A percentile compares a stretch with the other conserved stretches of the same genome.
phyloP scores from a whole-genome alignment of 2,113 vertebrate genomes.

The Barnardius zonarius region DNA sequence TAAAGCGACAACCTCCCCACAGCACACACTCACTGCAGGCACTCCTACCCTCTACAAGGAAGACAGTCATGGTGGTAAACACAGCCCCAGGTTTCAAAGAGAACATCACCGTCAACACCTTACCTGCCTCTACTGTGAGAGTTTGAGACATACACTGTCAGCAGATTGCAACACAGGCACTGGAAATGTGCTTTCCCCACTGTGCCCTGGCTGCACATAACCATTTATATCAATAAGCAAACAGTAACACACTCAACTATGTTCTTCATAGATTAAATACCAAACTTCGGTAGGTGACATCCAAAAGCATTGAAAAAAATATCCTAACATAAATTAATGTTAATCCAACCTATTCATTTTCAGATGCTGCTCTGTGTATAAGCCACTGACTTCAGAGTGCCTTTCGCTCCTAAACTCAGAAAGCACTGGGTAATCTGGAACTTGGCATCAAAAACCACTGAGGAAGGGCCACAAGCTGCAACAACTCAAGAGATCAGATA shows the following conservation, averaged over 20 bases:
- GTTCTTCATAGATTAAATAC: not conserved
- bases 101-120: not conserved
- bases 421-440: not conserved
- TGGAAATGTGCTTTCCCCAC: not conserved
- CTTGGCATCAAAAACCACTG: not conserved
- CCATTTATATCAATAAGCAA: not conserved
- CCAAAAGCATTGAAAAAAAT: not conserved
- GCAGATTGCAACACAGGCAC: not conserved
- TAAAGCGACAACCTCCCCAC: not conserved
- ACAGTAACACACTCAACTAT: not conserved
- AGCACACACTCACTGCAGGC: not conserved
- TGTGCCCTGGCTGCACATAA: not conserved
- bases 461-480: not conserved
- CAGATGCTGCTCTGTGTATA: not conserved
- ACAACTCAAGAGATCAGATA: not conserved
- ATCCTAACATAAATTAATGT: not conserved
- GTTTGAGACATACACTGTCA: not conserved
- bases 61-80: not conserved
- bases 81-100: not conserved
- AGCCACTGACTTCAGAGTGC: not conserved
- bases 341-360: not conserved
- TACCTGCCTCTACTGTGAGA: not conserved
- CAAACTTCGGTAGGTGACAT: not conserved
- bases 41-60: not conserved
- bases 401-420: not conserved